Evolutionary conservation across 1,140 invertebrate genomes (phyloP).

Genomic region (Hypsibius dujardini): DNA sequence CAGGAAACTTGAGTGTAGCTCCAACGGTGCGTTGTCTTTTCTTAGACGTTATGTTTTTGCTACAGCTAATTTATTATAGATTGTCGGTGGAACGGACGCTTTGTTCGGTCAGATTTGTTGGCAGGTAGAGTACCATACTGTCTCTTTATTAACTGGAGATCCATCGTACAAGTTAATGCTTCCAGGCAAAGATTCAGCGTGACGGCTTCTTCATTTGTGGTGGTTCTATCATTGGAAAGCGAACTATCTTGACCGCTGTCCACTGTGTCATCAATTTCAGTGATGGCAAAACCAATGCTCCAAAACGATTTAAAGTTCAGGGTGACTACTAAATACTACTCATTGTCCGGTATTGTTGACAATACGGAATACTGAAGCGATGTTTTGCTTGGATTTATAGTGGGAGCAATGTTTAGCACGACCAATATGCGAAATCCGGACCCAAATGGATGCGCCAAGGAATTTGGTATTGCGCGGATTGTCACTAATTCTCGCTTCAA

Average conservation of each 20-base stretch:
- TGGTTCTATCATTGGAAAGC: neutral
- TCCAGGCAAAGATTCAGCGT: neutral
- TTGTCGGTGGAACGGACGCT: neutral
- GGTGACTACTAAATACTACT: neutral
- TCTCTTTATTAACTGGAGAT: no score
- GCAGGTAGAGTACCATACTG: neutral
- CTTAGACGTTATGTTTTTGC: no score
- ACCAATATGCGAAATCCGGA: neutral
- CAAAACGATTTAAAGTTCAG: neutral
- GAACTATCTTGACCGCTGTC: conserved; percentile 4
- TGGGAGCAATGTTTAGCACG: neutral
- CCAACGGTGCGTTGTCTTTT: neutral
- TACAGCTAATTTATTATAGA: neutral
- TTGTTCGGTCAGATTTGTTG: neutral
- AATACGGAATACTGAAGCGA: no score
- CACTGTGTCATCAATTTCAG: conserved; percentile 9
- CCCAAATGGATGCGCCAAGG: neutral
- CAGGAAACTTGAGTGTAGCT: neutral
- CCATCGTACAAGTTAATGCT: no score
- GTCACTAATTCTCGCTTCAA: conserved; percentile 9
- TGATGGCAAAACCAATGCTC: neutral
- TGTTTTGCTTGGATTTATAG: no score
- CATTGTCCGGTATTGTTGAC: no score
- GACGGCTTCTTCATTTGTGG: neutral
- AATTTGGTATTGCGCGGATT: neutral